Evolutionary conservation across 1,140 invertebrate genomes (phyloP), one percentile per base, ranked within the genome.

Genomic region (Sweltsa coloradensis): DNA sequence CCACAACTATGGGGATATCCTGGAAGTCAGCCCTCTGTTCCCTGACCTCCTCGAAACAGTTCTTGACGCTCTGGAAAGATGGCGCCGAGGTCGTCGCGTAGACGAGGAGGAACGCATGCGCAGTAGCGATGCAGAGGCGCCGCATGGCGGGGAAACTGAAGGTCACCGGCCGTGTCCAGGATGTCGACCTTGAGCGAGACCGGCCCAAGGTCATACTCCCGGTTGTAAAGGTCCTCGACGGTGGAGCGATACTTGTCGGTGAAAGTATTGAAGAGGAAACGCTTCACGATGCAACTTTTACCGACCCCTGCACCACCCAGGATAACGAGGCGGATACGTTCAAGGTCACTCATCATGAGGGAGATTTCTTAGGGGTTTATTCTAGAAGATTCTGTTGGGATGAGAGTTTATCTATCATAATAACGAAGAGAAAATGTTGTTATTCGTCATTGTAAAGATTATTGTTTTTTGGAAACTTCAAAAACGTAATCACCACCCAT

Each of bases 91-190:
- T 86, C n/a, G 87, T 77, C 11, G 85, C 79, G 62, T 92, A 94
- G 7, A 93, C 89, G 14, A 94, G 71, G 27, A 93, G 75, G 60
- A 94, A 94, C 6, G 88, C 90, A 62, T 89, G 82, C 4, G 88
- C 89, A 3, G 85, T 91, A 1, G 89, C 84, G 55, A 94, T 90
- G 53, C 83, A 89, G 21, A 94, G 68, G 39, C 86, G 70, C 49
- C 81, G 66, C 86, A 90, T 90, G 22, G 86, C 86, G 14, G 88
- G 88, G 63, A 44, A 90, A 91, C 62, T 90, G 85, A 60, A 85
- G 76, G 60, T 89, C 84, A 24, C 88, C 81, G 9, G 86, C 85
- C 3, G 89, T 94, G 62, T 92, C 89, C 54, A 93, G 60, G 36
- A 93, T 85, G 60, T 93, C 88, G 29, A 92, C 86, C 69, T 87